These are phyloP conservation scores for Timandra comae DNA, from an alignment of 2,888 invertebrate species.

Conservation along the genomic window DNA sequence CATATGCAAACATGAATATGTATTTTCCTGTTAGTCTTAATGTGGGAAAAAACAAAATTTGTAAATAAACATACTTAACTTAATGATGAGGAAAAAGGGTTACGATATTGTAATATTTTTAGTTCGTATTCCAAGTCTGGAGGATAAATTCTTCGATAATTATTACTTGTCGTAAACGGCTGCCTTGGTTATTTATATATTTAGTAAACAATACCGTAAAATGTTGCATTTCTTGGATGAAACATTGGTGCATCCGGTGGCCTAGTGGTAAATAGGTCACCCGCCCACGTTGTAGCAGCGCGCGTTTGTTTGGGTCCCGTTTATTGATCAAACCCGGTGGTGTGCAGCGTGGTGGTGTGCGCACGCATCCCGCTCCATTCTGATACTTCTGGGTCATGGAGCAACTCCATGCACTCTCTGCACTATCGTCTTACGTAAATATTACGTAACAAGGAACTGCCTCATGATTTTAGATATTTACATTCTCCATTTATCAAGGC, in stretches of 20 bases:
- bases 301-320: conserved; percentile 69
- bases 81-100: too few relatives aligned
- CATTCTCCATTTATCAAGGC: too few relatives aligned
- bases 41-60: too few relatives aligned
- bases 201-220: background rate
- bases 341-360: conserved; percentile 33
- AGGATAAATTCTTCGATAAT: too few relatives aligned
- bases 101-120: too few relatives aligned
- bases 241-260: conserved; percentile 28
- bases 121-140: too few relatives aligned
- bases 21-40: too few relatives aligned
- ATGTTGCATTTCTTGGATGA: background rate
- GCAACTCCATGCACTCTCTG: conserved; percentile 31
- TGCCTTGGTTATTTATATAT: too few relatives aligned
- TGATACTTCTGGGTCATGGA: conserved; percentile 23
- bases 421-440: conserved; percentile 19
- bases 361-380: conserved; percentile 44
- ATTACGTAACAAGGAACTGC: conserved; percentile 7
- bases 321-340: conserved; percentile 54
- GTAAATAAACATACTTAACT: too few relatives aligned
- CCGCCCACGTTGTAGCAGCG: conserved; percentile 54
- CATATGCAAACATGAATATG: too few relatives aligned
- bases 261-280: conserved; percentile 59
- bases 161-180: too few relatives aligned
- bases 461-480: conserved; percentile 8